A percentile compares a stretch with the other conserved stretches of the same genome.
phyloP scores from a whole-genome alignment of 2,797 vertebrate species.

The Thalassophryne amazonica region DNA sequence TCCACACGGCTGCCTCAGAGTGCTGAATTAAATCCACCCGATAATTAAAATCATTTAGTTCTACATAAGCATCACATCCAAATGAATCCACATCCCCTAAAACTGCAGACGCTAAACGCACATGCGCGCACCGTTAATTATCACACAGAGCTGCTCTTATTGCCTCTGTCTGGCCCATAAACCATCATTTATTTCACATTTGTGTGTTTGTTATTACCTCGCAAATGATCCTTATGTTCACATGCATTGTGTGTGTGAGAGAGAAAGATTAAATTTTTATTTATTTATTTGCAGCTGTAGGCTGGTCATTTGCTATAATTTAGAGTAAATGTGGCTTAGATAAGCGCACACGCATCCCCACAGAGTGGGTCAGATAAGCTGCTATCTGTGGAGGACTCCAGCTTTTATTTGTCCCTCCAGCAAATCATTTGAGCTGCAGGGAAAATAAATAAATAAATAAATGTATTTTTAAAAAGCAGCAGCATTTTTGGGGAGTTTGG shows the following conservation, averaged over 20 bases:
- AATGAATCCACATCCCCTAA: constrained; percentile 63
- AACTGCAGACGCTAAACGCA: constrained; percentile 23
- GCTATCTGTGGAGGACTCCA: constrained; percentile 61
- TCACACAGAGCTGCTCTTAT: constrained; percentile 67
- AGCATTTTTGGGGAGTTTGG: constrained; percentile 45
- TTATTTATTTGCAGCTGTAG: no score
- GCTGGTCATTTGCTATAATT: constrained; percentile 76
- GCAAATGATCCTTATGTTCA: constrained; percentile 58
- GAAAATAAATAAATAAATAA: neutral
- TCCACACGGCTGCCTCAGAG: constrained; percentile 27
- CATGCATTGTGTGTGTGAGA: neutral
- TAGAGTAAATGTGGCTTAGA: constrained; percentile 68
- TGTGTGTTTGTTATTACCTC: constrained; percentile 59
- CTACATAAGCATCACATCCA: constrained; percentile 59
- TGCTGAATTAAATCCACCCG: constrained; percentile 55
- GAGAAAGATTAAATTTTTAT: no score
- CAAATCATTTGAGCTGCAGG: constrained; percentile 62
- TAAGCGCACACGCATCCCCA: constrained; percentile 22
- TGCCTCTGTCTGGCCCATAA: constrained; percentile 67
- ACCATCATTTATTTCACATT: constrained; percentile 70
- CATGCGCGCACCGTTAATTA: constrained; percentile 52
- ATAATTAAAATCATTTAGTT: constrained; percentile 73
- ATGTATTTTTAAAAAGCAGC: no score
- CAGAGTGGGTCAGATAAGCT: constrained; percentile 66
- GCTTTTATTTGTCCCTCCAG: constrained; percentile 68